Base-by-base conservation (phyloP, 2,888 invertebrate species). In the Leptinotarsa juncta region DNA sequence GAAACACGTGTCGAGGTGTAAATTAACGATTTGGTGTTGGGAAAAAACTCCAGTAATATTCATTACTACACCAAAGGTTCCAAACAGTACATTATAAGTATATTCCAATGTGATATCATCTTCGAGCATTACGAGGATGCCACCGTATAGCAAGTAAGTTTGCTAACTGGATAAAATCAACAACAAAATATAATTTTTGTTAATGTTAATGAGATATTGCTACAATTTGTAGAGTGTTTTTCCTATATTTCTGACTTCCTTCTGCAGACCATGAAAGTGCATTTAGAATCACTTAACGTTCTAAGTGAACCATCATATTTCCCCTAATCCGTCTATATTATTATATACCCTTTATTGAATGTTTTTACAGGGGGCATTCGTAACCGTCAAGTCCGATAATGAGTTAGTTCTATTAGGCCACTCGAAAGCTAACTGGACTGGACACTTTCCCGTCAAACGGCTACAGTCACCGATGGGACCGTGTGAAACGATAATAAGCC, bases 321-420 rank as follows among this genome's bases (percentile, higher is more conserved):
- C 42, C 69, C 74, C 69, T 23, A 50, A 26, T 65, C 70, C 62
- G 71, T 23, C 72, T 66, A 60, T 72, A 71, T 72, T 75, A 75
- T 75, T 81, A 79, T 81, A 81, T 82, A 82, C 82, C 83, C 83
- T 82, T 82, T 82, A 81, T 79, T 75, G 81, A 80, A 82, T 83
- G 82, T 84, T 84, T 83, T 82, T 79, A 82, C 80, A 83, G 77
- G 81, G 84, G 84, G 79, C 81, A 82, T 83, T 83, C 81, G 79
- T 81, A 83, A 83, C 84, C 83, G 84, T 79, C 83, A 79, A 81
- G 81, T 80, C 78, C 77, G 77, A 83, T 84, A 84, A 84, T 84
- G 83, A 84, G 83, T 81, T 75, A 66, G 42, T 57, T 70, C 79
- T 83, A 84, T 84, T 83, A 83, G 83, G 79, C 79, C 81, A 82